Base-by-base conservation (phyloP, 2,113 vertebrate genomes). In the Brevimyrus niger region DNA sequence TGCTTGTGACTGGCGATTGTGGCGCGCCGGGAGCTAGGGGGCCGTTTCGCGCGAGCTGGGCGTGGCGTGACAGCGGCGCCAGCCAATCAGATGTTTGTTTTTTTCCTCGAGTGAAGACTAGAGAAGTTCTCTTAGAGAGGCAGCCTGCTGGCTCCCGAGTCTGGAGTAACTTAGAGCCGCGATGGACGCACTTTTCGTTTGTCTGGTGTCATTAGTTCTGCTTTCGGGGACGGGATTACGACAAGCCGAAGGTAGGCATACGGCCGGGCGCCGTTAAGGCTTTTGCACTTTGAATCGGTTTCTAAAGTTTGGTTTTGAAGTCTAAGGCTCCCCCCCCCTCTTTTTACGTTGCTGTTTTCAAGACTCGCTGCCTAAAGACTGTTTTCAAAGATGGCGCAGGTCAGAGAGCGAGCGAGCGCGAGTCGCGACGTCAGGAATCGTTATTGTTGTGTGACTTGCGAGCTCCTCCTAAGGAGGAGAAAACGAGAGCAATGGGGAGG, bases 301-400 rank as follows among this genome's bases (percentile, higher is more conserved):
- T 89, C 82, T 87, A 76, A 13, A 53, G 21, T 87, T 58, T 65
- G 8, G 35, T 46, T 87, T 65, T 23, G 89, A 89, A 89, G 76
- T 92, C 88, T 55, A n/a, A 58, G 61, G 82, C 3, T 15, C 4
- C 73, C 55, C 27, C 46, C 55, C 73, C 31, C 35, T 87, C 89
- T 8, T 89, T 17, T 38, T 44, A 19, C 19, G 80, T 50, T 53
- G 82, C 88, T 88, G 42, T 90, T 91, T 91, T 89, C 82, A 88
- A 88, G 89, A 92, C 31, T 87, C 84, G 48, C 87, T 83, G 47
- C 85, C 48, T 61, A 8, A 55, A 88, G 65, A 91, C 88, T 86
- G 87, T 91, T 88, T 92, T 90, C 91, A 92, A 92, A 92, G 73
- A 92, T 92, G 92, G 92, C 92, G 91, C 91, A 90, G 90, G 89